phyloP scores from a whole-genome alignment of 2,797 vertebrate species.

The Parauchenoglanis ngamensis region DNA sequence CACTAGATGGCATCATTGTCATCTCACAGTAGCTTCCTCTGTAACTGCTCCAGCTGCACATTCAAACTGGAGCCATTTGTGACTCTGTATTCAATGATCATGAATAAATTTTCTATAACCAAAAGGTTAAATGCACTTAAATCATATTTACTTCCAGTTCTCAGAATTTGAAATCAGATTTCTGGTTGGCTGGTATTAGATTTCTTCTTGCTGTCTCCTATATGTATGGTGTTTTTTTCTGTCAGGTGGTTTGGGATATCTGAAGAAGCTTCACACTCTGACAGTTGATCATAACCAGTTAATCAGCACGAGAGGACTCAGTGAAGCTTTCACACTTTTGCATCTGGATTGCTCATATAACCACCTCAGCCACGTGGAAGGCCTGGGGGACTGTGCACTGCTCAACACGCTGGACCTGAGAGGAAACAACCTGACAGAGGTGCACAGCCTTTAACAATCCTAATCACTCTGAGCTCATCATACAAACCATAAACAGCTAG shows the following conservation, averaged over 20 bases:
- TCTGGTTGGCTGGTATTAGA: constrained; percentile 31
- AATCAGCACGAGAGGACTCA: constrained; percentile 86
- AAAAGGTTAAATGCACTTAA: constrained; percentile 53
- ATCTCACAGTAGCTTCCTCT: constrained; percentile 24
- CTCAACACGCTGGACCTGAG: constrained; percentile 85
- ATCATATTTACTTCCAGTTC: constrained; percentile 45
- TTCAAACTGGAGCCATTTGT: constrained; percentile 52
- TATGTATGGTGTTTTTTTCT: constrained; percentile 51
- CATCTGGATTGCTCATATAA: constrained; percentile 90
- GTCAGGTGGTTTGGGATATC: constrained; percentile 84
- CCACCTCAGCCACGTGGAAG: constrained; percentile 82
- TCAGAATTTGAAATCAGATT: constrained; percentile 41
- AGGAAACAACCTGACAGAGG: constrained; percentile 89
- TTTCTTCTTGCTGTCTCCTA: constrained; percentile 27
- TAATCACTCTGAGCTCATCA: neutral
- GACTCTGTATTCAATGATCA: constrained; percentile 55
- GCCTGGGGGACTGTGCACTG: constrained; percentile 84
- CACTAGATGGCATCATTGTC: constrained; percentile 70
- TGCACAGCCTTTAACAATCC: constrained; percentile 60
- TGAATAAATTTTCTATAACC: constrained; percentile 63
- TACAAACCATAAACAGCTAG: neutral
- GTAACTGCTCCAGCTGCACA: neutral
- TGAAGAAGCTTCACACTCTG: constrained; percentile 83
- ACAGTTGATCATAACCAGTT: constrained; percentile 89
- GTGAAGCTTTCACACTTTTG: constrained; percentile 77